These are phyloP conservation scores for Lithodes maja DNA, from an alignment of 2,888 invertebrate species.

Conservation along the genomic window DNA sequence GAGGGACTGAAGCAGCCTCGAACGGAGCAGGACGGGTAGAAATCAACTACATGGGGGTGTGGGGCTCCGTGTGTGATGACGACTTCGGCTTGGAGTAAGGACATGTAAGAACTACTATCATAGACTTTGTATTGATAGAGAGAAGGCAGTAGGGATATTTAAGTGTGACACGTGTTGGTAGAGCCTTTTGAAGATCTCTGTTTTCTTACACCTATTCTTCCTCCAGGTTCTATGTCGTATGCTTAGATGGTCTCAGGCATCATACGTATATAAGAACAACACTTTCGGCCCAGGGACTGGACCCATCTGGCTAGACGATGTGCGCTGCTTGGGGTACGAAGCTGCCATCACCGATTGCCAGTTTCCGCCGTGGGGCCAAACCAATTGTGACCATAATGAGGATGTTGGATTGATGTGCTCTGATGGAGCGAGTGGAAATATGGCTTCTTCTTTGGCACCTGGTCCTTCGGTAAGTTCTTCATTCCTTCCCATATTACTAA, in stretches of 20 bases:
- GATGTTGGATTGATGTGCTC: slow-evolving; percentile 80
- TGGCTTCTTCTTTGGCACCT: no score
- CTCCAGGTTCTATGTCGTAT: slow-evolving; percentile 75
- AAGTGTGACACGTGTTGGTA: no score
- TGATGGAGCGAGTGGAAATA: background rate
- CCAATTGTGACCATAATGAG: slow-evolving; percentile 84
- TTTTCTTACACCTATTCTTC: background rate
- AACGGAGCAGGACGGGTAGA: slow-evolving; percentile 81
- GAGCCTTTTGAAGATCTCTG: background rate
- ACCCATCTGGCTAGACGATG: slow-evolving; percentile 84
- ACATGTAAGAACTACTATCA: slow-evolving; percentile 75
- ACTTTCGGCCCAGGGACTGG: slow-evolving; percentile 76
- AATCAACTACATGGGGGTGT: slow-evolving; percentile 81
- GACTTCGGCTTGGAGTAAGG: slow-evolving; percentile 82
- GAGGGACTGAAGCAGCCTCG: no score
- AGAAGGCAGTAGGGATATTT: no score
- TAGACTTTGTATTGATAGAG: no score
- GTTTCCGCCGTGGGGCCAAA: slow-evolving; percentile 80
- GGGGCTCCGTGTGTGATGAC: slow-evolving; percentile 88
- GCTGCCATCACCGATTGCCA: slow-evolving; percentile 79
- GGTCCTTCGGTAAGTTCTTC: no score
- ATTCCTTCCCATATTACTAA: no score
- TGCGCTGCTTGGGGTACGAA: slow-evolving; percentile 82
- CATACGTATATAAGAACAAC: slow-evolving; percentile 75
- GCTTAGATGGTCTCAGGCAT: slow-evolving; percentile 73